A percentile compares a stretch with the other conserved stretches of the same genome.
phyloP scores from a whole-genome alignment of 2,113 vertebrate species.

The Phalacrocorax carbo region DNA sequence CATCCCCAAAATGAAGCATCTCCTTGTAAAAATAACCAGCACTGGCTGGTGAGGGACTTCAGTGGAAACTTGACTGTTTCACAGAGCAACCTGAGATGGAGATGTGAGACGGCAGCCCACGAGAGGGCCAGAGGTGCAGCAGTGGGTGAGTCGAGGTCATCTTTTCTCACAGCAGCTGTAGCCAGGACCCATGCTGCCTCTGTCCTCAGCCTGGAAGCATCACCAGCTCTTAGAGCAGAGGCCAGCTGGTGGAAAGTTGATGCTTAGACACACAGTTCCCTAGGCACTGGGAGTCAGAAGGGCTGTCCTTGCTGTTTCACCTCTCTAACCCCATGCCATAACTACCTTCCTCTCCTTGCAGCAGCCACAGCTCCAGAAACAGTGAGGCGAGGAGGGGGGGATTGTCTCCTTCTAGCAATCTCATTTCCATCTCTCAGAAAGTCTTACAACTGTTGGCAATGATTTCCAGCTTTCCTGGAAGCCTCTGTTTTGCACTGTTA shows the following conservation, averaged over 20 bases:
- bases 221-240: background rate
- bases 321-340: background rate
- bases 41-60: background rate
- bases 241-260: background rate
- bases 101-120: background rate
- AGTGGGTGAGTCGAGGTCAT: background rate
- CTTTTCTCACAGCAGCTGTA: background rate
- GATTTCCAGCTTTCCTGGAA: background rate
- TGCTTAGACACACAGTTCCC: background rate
- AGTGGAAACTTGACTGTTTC: background rate
- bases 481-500: background rate
- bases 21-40: background rate
- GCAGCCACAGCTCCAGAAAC: background rate
- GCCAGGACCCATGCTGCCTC: background rate
- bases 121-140: background rate
- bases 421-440: background rate
- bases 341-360: background rate
- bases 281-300: background rate
- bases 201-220: background rate
- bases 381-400: too few species aligned
- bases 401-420: background rate
- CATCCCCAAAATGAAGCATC: background rate
- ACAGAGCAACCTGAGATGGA: background rate
- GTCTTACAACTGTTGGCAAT: background rate
- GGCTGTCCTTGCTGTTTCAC: background rate